These are phyloP conservation scores for Uropsilus gracilis DNA, from an alignment of 2,113 vertebrate species.

Conservation along the genomic window DNA sequence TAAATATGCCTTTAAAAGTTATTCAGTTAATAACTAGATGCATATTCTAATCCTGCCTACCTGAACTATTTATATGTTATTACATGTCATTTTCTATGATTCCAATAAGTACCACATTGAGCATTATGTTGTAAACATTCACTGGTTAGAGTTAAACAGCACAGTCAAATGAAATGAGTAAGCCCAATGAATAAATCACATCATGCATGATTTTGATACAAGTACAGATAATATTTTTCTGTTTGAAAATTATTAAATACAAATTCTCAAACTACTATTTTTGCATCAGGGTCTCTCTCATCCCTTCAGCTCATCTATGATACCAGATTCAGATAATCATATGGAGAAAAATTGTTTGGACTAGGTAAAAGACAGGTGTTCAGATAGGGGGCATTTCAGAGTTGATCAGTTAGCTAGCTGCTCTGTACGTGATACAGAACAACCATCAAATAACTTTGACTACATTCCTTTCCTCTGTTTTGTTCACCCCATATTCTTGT, in stretches of 20 bases:
- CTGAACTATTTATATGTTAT: too few species aligned
- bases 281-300: background rate
- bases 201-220: background rate
- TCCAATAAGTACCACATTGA: background rate
- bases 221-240: background rate
- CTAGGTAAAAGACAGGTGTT: background rate
- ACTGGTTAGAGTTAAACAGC: background rate
- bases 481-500: background rate
- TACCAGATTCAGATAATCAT: background rate
- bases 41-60: constrained; percentile 19
- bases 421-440: background rate
- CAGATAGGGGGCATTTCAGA: background rate
- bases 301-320: background rate
- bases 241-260: background rate
- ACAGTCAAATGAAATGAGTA: background rate
- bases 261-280: background rate
- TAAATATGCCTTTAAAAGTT: constrained; percentile 33
- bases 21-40: background rate
- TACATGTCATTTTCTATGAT: background rate
- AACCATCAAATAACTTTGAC: background rate
- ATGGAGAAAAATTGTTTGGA: background rate
- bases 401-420: background rate
- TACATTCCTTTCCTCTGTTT: background rate
- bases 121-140: background rate
- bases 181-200: background rate